Evolutionary conservation across 2,797 vertebrate genomes (phyloP).

Genomic region (Lacerta viridis): DNA sequence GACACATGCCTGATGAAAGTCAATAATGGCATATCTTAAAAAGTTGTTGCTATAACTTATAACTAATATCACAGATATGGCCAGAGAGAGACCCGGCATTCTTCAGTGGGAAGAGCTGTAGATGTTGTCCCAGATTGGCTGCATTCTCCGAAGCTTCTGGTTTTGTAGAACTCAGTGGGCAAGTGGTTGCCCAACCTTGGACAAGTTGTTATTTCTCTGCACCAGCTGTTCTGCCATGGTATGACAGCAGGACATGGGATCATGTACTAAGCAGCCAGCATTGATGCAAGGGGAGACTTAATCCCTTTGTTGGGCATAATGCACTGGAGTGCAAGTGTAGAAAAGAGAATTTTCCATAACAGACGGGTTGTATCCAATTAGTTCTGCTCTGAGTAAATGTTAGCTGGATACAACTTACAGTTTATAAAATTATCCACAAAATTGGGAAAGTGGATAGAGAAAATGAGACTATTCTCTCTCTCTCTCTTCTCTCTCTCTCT

Average conservation of each 20-base stretch:
- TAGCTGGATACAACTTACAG: too few species aligned
- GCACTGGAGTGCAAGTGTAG: not conserved
- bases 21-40: not conserved
- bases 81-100: not conserved
- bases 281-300: too few species aligned
- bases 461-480: not conserved
- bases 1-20: not conserved
- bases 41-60: not conserved
- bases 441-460: too few species aligned
- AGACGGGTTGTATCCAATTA: too few species aligned
- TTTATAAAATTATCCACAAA: too few species aligned
- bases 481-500: too few species aligned
- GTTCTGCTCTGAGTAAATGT: too few species aligned
- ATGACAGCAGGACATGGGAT: too few species aligned
- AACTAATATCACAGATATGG: not conserved
- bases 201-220: not conserved
- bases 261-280: too few species aligned
- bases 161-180: not conserved
- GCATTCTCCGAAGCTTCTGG: not conserved
- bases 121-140: not conserved
- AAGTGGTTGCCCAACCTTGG: not conserved
- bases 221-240: too few species aligned
- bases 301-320: not conserved
- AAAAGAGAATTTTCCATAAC: not conserved
- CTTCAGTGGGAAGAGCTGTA: not conserved